Conservation (phyloP, 2,113 vertebrate genomes). For the Apodemus sylvaticus region DNA sequence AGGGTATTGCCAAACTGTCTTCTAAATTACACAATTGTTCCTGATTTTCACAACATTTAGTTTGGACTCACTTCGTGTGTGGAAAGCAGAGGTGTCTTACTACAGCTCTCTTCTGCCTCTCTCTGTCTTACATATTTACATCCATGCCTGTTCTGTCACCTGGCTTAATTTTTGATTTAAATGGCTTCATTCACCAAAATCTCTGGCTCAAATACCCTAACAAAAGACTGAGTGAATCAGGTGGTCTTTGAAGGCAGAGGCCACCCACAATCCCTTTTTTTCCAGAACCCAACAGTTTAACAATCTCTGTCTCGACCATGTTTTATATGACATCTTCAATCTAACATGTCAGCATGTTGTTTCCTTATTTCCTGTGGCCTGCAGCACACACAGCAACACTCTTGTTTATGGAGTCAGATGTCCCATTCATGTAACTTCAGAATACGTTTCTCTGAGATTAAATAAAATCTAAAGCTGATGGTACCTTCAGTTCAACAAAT, state of each 20-base stretch:
- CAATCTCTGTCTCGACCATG: not conserved
- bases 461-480: not conserved
- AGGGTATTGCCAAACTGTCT: not conserved
- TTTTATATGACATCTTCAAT: not conserved
- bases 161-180: conserved; percentile 32
- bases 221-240: not conserved
- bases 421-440: not conserved
- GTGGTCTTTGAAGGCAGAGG: not conserved
- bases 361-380: not conserved
- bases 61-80: not conserved
- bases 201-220: conserved; percentile 1
- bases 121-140: not conserved
- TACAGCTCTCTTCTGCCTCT: not conserved
- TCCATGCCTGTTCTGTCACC: not conserved
- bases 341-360: not conserved
- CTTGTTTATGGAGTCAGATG: not conserved
- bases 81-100: not conserved
- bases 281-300: not conserved
- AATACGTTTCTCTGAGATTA: not conserved
- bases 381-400: not conserved
- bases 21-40: not conserved
- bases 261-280: not conserved
- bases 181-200: not conserved
- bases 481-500: not conserved
- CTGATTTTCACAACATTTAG: not conserved